phyloP scores from a whole-genome alignment of 2,797 vertebrate genomes.

The Hyperoplus lanceolatus region DNA sequence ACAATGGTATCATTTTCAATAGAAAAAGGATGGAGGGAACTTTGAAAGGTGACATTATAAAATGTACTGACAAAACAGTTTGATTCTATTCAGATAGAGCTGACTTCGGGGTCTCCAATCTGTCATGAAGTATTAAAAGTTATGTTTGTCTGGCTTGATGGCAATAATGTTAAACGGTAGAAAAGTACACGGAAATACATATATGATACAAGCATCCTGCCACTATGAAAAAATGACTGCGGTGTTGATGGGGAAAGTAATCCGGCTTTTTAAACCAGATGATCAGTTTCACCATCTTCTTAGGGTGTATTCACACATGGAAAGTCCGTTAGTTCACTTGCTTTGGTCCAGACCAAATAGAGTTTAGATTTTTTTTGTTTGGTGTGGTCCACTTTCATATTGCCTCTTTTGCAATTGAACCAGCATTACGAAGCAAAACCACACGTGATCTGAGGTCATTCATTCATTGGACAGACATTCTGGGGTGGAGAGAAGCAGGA shows the following conservation, averaged over 20 bases:
- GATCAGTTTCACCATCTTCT: not conserved
- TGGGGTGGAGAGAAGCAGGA: too few relatives aligned
- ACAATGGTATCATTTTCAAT: not conserved
- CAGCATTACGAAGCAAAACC: too few relatives aligned
- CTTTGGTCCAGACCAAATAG: too few relatives aligned
- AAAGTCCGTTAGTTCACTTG: too few relatives aligned
- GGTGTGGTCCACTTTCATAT: too few relatives aligned
- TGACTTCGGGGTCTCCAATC: constrained; percentile 21
- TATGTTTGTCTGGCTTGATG: constrained; percentile 35
- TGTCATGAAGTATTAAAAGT: constrained; percentile 63
- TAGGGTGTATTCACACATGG: too few relatives aligned
- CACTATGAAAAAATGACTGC: not conserved
- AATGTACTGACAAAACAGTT: not conserved
- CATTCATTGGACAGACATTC: too few relatives aligned
- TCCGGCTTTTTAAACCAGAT: not conserved
- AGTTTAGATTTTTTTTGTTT: too few relatives aligned
- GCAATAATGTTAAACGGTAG: constrained; percentile 11
- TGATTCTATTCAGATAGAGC: not conserved
- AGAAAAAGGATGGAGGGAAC: not conserved
- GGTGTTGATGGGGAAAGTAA: constrained; percentile 4
- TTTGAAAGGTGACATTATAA: not conserved
- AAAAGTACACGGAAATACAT: constrained; percentile 13
- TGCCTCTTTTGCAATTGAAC: too few relatives aligned
- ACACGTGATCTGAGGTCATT: too few relatives aligned
- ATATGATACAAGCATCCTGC: constrained; percentile 14